Evolutionary conservation across 2,797 vertebrate genomes (phyloP).

Genomic region (Garrulus glandarius): DNA sequence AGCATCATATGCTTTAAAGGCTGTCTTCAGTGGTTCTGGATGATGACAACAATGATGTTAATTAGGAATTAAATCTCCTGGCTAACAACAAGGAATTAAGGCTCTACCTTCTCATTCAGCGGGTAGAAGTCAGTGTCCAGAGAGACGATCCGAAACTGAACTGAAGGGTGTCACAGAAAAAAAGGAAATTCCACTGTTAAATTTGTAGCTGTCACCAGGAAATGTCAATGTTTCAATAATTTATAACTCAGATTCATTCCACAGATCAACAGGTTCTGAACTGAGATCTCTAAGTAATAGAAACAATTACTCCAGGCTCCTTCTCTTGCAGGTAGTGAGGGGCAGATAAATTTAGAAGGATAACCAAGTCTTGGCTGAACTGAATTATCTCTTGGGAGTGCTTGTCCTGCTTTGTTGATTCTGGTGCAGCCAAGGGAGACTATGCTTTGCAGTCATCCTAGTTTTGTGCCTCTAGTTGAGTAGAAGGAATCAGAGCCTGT

Average conservation of each 20-base stretch:
- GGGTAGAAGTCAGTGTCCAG: slow-evolving; percentile 78
- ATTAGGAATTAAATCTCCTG: background rate
- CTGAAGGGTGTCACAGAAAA: slow-evolving; percentile 64
- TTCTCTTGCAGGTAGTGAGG: background rate
- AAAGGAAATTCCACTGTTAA: slow-evolving; percentile 44
- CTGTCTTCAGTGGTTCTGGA: background rate
- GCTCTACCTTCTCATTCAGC: slow-evolving; percentile 67
- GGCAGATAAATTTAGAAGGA: background rate
- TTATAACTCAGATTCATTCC: background rate
- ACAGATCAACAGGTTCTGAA: background rate
- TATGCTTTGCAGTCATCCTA: background rate
- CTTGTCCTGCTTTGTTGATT: background rate
- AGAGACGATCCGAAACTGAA: slow-evolving; percentile 82
- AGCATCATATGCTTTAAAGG: background rate
- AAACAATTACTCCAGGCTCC: background rate
- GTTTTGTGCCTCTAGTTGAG: background rate
- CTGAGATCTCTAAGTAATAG: background rate
- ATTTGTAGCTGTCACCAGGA: background rate
- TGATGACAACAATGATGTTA: background rate
- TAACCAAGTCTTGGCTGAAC: background rate
- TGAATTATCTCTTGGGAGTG: background rate
- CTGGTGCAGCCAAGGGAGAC: background rate
- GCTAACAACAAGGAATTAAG: background rate
- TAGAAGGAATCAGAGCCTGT: background rate
- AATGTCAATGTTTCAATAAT: background rate